Base-by-base conservation (phyloP, 2,113 vertebrate species). In the Pseudonaja textilis region DNA sequence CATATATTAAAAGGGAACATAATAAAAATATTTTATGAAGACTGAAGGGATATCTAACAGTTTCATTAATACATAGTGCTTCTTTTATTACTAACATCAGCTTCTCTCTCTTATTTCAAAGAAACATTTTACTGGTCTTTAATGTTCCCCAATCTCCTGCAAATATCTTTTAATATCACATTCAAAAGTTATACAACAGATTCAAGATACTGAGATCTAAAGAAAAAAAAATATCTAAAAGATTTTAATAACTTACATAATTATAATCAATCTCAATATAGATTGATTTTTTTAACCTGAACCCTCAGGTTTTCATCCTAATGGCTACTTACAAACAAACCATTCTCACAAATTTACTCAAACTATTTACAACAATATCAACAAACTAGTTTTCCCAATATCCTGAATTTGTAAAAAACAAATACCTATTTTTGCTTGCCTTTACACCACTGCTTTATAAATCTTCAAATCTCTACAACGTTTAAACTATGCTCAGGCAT, bases 231-330 rank as follows among this genome's bases (percentile, higher is more conserved):
- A 39, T 18, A 39, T 81, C 69, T 81, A 74, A 74, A 39, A 52
- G 3, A 8, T 29, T 87, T 50, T 7, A 91, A 86, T 16, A 47
- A 64, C 14, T 50, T 86, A 26, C 29, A 56, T 45, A 89, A 12
- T 54, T 90, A 56, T 1, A 91, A 20, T 3, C 0, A 22, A 25
- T 39, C 0, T 20, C 12, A 61, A 8, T 55, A 5, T 18, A 45
- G 64, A 69, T 56, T 86, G 85, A 89, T 61, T 88, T 92, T 92
- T 23, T 91, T 91, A n/a, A 42, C 6, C 26, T 47, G 9, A 87
- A 92, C 29, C 29, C 45, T 39, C 39, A 54, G 39, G 18, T 81
- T 74, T 81, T 90, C 85, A 64, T 18, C 5, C 20, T 61, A 25
- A 86, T 64, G 69, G 87, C 74, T 0, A 23, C 87, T 89, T 47